Percentiles rank a stretch among this genome's conserved stretches.
phyloP scores from a whole-genome alignment of 1,140 invertebrate genomes.

The Drosophila carrolli region DNA sequence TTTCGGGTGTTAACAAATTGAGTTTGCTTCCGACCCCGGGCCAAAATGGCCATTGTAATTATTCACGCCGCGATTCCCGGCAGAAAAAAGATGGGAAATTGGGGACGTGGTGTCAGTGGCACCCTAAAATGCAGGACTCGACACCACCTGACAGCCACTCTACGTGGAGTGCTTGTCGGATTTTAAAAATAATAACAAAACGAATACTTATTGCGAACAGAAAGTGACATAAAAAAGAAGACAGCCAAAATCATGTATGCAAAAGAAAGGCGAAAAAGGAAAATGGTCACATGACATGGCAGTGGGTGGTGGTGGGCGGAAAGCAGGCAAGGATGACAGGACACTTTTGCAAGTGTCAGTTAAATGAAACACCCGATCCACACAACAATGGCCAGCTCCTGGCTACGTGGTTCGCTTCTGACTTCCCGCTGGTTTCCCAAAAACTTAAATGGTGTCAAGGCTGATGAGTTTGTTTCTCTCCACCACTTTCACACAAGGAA shows the following conservation, averaged over 20 bases:
- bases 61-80: constrained; percentile 16
- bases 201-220: constrained; percentile 20
- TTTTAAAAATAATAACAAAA: constrained; percentile 68
- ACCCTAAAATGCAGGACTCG: constrained; percentile 57
- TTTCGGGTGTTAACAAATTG: constrained; percentile 37
- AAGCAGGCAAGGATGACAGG: constrained; percentile 55
- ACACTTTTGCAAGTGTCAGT: constrained; percentile 75
- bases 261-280: constrained; percentile 64
- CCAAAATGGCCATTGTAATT: constrained; percentile 26
- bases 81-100: constrained; percentile 3
- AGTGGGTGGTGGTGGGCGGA: constrained; percentile 5
- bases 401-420: constrained; percentile 20
- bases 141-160: constrained; percentile 81
- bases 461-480: constrained; percentile 39
- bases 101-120: constrained; percentile 60
- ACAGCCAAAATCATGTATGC: constrained; percentile 65
- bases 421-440: constrained; percentile 14
- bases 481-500: background rate
- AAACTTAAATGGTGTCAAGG: constrained; percentile 79
- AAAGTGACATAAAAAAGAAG: constrained; percentile 31
- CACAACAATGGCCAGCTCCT: constrained; percentile 27
- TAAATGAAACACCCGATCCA: constrained; percentile 49
- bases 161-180: constrained; percentile 77
- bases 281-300: constrained; percentile 25
- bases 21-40: constrained; percentile 10